Conservation (phyloP, 2,888 invertebrate genomes). For the Nephrocerus scutellatus region DNA sequence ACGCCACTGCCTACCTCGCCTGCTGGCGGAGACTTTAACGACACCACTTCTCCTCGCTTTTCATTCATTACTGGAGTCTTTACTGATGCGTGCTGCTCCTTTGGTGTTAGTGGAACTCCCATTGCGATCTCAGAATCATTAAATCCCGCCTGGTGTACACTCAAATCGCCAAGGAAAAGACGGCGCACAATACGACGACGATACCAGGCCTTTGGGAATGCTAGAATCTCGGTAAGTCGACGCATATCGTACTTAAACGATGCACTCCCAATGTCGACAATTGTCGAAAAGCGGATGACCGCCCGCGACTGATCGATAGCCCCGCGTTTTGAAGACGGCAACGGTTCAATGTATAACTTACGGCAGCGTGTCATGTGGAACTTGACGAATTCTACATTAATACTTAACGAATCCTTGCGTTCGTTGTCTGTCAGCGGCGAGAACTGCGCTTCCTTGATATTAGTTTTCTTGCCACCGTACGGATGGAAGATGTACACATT, state of each 20-base stretch:
- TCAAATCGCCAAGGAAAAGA: conserved; percentile 89
- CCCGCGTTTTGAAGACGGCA: conserved; percentile 43
- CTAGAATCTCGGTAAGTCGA: conserved; percentile 89
- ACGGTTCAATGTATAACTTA: conserved; percentile 70
- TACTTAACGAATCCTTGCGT: conserved; percentile 89
- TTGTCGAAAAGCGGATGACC: conserved; percentile 88
- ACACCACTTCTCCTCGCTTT: conserved; percentile 14
- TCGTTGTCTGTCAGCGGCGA: conserved; percentile 81
- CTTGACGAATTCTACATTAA: conserved; percentile 95
- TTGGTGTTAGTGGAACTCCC: conserved; percentile 31
- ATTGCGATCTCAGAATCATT: conserved; percentile 31
- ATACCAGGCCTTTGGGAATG: conserved; percentile 99
- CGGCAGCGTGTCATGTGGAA: conserved; percentile 88
- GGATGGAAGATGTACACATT: conserved; percentile 98
- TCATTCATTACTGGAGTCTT: conserved; percentile 22
- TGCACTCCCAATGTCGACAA: conserved; percentile 91
- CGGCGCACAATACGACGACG: conserved; percentile 85
- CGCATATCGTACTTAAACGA: conserved; percentile 99
- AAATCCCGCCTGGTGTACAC: conserved; percentile 48
- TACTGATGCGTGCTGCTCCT: conserved; percentile 18
- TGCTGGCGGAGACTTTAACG: conserved; percentile 24
- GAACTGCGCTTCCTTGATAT: conserved; percentile 73
- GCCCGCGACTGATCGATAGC: conserved; percentile 66
- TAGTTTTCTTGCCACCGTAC: conserved; percentile 83
- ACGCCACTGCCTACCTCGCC: conserved; percentile 30